These are phyloP conservation scores for Harpagus bidentatus DNA, from an alignment of 2,113 vertebrate species.

Conservation along the genomic window DNA sequence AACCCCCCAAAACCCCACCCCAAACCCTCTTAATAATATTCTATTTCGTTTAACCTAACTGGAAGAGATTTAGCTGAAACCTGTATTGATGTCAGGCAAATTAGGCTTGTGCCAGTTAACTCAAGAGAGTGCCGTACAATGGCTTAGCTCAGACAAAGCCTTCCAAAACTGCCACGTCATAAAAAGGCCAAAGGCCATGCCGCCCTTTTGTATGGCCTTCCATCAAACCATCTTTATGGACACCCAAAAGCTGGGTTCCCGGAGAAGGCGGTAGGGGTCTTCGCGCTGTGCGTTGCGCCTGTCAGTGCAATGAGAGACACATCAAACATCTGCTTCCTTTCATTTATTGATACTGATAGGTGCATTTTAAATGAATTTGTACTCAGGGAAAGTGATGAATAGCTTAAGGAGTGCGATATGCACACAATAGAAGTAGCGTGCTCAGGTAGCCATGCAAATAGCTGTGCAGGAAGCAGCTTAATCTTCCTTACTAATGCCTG, in stretches of 20 bases:
- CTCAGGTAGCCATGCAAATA: slow-evolving; percentile 26
- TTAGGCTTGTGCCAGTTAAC: slow-evolving; percentile 24
- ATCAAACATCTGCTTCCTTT: slow-evolving; percentile 69
- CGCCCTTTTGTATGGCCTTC: slow-evolving; percentile 10
- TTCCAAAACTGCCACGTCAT: slow-evolving; percentile 4
- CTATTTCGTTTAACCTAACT: background rate
- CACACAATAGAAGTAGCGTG: background rate
- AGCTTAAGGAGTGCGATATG: slow-evolving; percentile 54
- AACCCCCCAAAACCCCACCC: rapidly evolving
- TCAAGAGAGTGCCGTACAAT: background rate
- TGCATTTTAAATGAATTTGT: slow-evolving; percentile 64
- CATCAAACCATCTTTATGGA: slow-evolving; percentile 45
- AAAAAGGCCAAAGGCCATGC: slow-evolving; percentile 44
- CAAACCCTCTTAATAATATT: background rate
- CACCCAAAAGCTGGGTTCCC: slow-evolving; percentile 39
- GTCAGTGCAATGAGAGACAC: slow-evolving; percentile 62
- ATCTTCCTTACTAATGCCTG: slow-evolving; percentile 15
- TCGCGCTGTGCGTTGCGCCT: slow-evolving; percentile 41
- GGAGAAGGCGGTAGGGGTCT: slow-evolving; percentile 35
- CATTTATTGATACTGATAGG: slow-evolving; percentile 68
- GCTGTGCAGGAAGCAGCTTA: slow-evolving; percentile 38
- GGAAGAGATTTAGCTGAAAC: background rate
- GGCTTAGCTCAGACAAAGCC: slow-evolving; percentile 46
- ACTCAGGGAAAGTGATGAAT: slow-evolving; percentile 55
- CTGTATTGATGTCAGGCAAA: slow-evolving; percentile 1